Evolutionary conservation across 2,888 invertebrate genomes (phyloP).

Genomic region (Pimpla rufipes): DNA sequence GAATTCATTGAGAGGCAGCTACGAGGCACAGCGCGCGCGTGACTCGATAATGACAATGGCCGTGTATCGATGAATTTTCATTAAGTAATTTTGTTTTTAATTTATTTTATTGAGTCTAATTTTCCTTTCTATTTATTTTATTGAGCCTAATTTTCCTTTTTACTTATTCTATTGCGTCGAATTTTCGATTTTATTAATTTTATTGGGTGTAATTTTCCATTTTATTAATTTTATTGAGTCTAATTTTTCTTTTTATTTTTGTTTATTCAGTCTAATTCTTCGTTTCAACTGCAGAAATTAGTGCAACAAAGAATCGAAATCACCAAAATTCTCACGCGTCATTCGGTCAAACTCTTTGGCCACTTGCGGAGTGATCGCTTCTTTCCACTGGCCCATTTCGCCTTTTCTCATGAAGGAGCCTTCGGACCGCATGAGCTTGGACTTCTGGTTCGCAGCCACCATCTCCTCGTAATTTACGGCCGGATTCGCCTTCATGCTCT

Average conservation of each 20-base stretch:
- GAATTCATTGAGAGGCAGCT: constrained; percentile 31
- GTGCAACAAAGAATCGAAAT: constrained; percentile 73
- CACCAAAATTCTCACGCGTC: constrained; percentile 81
- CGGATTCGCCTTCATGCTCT: constrained; percentile 87
- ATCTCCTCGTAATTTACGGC: constrained; percentile 87
- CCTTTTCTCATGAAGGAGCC: constrained; percentile 86
- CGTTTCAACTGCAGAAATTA: background rate
- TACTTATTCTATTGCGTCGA: no score
- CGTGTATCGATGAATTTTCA: constrained; percentile 21
- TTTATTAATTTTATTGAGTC: no score
- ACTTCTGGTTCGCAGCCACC: no score
- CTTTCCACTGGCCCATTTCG: constrained; percentile 84
- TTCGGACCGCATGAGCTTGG: no score
- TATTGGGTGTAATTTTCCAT: no score
- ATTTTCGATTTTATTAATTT: no score
- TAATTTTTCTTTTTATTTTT: no score
- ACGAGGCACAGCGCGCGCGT: constrained; percentile 21
- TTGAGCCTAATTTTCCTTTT: no score
- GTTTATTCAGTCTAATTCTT: no score
- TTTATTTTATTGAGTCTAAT: background rate
- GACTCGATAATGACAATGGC: constrained; percentile 16
- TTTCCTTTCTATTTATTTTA: no score
- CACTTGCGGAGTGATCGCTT: constrained; percentile 78
- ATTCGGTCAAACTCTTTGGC: constrained; percentile 85
- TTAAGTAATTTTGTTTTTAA: background rate